phyloP scores from a whole-genome alignment of 2,113 vertebrate genomes.

The Panurus biarmicus region DNA sequence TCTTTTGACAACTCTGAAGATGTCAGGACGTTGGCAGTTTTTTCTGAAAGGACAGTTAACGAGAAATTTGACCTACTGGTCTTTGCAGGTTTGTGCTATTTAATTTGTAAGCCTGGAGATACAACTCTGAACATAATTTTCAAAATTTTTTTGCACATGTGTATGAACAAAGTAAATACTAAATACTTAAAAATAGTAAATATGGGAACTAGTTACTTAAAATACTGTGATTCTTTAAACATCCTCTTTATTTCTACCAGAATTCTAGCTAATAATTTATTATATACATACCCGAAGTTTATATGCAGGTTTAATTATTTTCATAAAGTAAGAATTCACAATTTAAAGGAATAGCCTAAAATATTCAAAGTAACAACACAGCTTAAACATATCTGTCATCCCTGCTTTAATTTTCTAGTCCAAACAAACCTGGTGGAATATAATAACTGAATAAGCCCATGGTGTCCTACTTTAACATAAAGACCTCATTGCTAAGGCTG shows the following conservation, averaged over 20 bases:
- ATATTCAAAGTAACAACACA: not conserved
- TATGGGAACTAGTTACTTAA: not conserved
- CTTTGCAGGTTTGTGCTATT: conserved; percentile 6
- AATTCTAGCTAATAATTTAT: not conserved
- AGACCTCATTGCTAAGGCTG: conserved; percentile 25
- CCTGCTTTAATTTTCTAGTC: conserved; percentile 12
- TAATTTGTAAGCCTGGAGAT: not conserved
- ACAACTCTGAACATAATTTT: not conserved
- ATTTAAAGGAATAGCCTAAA: not conserved
- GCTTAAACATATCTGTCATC: not conserved
- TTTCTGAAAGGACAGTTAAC: conserved; percentile 1
- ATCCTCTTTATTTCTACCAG: not conserved
- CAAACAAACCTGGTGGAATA: conserved; percentile 18
- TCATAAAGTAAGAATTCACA: not conserved
- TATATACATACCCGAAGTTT: not conserved
- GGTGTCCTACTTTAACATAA: conserved; percentile 52
- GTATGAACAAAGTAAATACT: not conserved
- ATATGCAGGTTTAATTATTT: not conserved
- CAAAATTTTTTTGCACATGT: rapidly evolving
- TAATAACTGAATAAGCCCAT: conserved; percentile 47
- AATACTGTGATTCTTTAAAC: not conserved
- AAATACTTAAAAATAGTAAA: not conserved
- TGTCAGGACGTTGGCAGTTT: not conserved
- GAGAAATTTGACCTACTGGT: not conserved
- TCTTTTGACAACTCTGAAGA: conserved; percentile 36